A percentile compares a stretch with the other conserved stretches of the same genome.
These are phyloP conservation scores for Asbolus verrucosus DNA, from an alignment of 1,140 invertebrate genomes.

Conservation along the genomic window DNA sequence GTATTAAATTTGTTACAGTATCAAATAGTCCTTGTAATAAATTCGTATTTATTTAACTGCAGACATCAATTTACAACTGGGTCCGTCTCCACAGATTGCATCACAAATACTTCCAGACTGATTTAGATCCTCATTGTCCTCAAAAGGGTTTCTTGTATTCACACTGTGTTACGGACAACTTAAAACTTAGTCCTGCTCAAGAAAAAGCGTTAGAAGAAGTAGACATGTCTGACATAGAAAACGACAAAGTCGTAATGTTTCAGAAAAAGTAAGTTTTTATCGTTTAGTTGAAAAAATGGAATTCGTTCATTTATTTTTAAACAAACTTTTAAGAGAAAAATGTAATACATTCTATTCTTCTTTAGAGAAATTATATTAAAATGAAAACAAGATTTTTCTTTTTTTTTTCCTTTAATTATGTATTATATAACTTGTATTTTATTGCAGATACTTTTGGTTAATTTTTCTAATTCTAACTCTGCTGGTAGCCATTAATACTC, in stretches of 20 bases:
- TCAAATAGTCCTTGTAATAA: too few relatives aligned
- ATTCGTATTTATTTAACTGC: slow-evolving; percentile 58
- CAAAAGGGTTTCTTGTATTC: slow-evolving; percentile 88
- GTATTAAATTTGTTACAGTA: too few relatives aligned
- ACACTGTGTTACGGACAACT: slow-evolving; percentile 76
- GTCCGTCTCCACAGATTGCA: slow-evolving; percentile 88
- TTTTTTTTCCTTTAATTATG: neutral
- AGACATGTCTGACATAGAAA: slow-evolving; percentile 88
- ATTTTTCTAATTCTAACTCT: slow-evolving; percentile 75
- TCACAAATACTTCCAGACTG: slow-evolving; percentile 88
- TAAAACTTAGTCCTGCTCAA: slow-evolving; percentile 78
- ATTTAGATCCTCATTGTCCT: slow-evolving; percentile 91
- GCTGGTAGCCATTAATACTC: slow-evolving; percentile 79
- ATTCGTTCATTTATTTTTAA: too few relatives aligned
- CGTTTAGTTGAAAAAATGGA: too few relatives aligned
- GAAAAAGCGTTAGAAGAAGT: slow-evolving; percentile 77
- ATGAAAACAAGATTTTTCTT: too few relatives aligned
- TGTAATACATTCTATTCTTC: too few relatives aligned
- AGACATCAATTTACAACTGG: slow-evolving; percentile 84
- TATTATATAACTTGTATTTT: slow-evolving; percentile 12
- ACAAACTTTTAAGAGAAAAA: too few relatives aligned
- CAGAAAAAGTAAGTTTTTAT: slow-evolving; percentile 76
- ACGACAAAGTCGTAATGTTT: slow-evolving; percentile 86
- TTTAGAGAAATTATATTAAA: too few relatives aligned
- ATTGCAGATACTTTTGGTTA: slow-evolving; percentile 77